These are phyloP conservation scores for Caloenas nicobarica DNA, from an alignment of 2,113 vertebrate species.

Conservation along the genomic window DNA sequence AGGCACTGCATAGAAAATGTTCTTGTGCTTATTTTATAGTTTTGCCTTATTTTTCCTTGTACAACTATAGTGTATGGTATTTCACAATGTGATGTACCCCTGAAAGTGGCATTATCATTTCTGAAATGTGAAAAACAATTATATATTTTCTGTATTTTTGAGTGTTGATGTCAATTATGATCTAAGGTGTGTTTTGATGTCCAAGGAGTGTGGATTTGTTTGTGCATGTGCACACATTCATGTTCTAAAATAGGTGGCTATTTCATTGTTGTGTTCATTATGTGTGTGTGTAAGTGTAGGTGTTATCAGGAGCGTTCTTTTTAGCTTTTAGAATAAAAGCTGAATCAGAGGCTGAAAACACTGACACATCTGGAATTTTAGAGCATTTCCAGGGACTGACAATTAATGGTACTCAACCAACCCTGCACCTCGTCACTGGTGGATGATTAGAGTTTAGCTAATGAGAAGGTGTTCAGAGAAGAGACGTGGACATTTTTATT, in stretches of 20 bases:
- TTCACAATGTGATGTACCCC: not conserved
- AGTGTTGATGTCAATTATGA: not conserved
- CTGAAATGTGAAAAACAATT: not conserved
- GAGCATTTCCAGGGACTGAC: not conserved
- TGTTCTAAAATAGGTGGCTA: not conserved
- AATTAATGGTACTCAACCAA: conserved; percentile 15
- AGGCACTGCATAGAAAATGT: conserved; percentile 36
- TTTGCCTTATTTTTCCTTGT: not conserved
- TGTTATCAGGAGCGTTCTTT: not conserved
- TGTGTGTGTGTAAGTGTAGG: not conserved
- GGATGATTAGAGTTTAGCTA: conserved; percentile 20
- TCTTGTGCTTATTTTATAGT: conserved; percentile 40
- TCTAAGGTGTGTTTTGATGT: not conserved
- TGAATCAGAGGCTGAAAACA: not conserved
- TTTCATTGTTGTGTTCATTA: not conserved
- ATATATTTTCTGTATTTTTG: not conserved
- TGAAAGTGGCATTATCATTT: not conserved
- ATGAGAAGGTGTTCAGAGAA: not conserved
- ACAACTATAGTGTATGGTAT: not conserved
- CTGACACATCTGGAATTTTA: not conserved
- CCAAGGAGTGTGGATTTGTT: not conserved
- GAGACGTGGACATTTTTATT: not conserved
- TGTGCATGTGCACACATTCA: not conserved
- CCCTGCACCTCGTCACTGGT: not conserved
- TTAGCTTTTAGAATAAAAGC: not conserved